phyloP scores from a whole-genome alignment of 92 coral and sea anemone genomes.

The Ricordea florida region DNA sequence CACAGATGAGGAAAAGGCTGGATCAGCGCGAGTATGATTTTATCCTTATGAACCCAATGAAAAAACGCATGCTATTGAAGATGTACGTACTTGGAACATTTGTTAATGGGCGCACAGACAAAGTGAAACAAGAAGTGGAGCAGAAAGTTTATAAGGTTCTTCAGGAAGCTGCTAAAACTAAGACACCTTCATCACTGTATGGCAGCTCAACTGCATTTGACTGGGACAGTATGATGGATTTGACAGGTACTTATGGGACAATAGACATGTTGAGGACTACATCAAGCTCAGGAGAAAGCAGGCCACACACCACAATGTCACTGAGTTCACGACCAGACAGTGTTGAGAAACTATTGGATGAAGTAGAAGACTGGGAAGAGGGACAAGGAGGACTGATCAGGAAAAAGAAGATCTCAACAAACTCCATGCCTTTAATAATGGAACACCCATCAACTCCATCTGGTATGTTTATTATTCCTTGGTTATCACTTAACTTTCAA shows the following conservation, averaged over 20 bases:
- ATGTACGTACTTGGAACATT: slow-evolving; percentile 96
- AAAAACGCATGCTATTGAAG: slow-evolving; percentile 93
- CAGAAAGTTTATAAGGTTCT: slow-evolving; percentile 82
- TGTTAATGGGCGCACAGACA: slow-evolving; percentile 93
- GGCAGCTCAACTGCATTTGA: slow-evolving; percentile 58
- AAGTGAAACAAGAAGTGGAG: slow-evolving; percentile 86
- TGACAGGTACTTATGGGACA: slow-evolving; percentile 59
- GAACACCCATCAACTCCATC: slow-evolving; percentile 26
- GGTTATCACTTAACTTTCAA: too few species aligned
- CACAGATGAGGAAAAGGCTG: slow-evolving; percentile 94
- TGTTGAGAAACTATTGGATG: slow-evolving; percentile 82
- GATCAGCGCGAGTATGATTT: slow-evolving; percentile 97
- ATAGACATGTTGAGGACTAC: slow-evolving; percentile 70
- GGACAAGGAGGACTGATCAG: slow-evolving; percentile 20
- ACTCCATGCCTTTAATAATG: slow-evolving; percentile 43
- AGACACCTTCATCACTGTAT: slow-evolving; percentile 52
- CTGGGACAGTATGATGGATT: slow-evolving; percentile 70
- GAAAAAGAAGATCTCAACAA: slow-evolving; percentile 10
- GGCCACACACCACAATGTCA: slow-evolving; percentile 63
- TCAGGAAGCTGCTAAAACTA: slow-evolving; percentile 60
- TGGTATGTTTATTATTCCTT: not conserved
- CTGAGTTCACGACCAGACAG: slow-evolving; percentile 61
- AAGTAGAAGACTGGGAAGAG: slow-evolving; percentile 73
- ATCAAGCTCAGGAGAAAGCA: slow-evolving; percentile 75
- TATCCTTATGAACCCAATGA: slow-evolving; percentile 91